Percentiles rank a stretch among this genome's conserved stretches.
phyloP scores from a whole-genome alignment of 2,113 vertebrate species.

The Pholis gunnellus region DNA sequence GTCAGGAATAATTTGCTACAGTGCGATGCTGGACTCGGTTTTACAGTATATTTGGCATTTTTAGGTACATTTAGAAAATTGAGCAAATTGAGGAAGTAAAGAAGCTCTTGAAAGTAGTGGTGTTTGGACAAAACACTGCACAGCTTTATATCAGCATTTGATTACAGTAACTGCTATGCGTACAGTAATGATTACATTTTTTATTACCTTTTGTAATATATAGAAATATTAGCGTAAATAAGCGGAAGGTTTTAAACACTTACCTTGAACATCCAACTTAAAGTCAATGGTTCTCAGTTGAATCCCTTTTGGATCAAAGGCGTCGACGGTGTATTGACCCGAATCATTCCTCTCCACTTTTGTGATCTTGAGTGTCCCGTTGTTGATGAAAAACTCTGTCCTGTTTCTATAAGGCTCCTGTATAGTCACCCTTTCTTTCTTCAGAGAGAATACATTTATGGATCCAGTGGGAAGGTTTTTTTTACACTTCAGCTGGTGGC shows the following conservation, averaged over 20 bases:
- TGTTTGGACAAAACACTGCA: not conserved
- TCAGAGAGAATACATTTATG: conserved; percentile 31
- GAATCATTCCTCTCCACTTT: conserved; percentile 49
- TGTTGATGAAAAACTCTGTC: conserved; percentile 48
- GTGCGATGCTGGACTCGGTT: not conserved
- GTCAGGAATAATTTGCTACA: not conserved
- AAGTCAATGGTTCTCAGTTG: rapidly evolving
- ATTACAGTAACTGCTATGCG: not conserved
- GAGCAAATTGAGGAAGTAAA: not conserved
- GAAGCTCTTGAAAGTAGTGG: not conserved
- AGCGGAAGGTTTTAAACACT: conserved; percentile 11
- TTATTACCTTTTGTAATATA: rapidly evolving
- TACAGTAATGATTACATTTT: not conserved
- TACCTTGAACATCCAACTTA: conserved; percentile 62
- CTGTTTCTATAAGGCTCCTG: conserved; percentile 2
- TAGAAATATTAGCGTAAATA: not conserved
- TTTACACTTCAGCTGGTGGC: not conserved
- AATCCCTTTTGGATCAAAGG: not conserved
- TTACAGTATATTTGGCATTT: not conserved
- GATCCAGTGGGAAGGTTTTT: not conserved
- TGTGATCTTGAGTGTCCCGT: conserved; percentile 60
- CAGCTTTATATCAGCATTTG: not conserved
- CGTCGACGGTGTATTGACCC: conserved; percentile 35
- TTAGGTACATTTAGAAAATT: not conserved
- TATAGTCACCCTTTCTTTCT: conserved; percentile 10